Conservation (phyloP, 2,797 vertebrate genomes). For the Cyprinella venusta region DNA sequence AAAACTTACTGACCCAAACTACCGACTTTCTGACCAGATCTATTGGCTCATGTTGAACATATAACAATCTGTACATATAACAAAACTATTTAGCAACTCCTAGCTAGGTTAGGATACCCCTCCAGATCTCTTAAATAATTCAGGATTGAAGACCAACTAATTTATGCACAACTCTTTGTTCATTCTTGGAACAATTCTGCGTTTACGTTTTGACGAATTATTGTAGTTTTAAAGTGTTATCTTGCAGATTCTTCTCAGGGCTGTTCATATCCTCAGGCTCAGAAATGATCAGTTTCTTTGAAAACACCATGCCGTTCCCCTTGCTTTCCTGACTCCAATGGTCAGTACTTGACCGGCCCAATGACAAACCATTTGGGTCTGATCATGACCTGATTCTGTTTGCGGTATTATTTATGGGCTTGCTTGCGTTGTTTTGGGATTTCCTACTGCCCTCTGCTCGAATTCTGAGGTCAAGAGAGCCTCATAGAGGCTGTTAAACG, state of each 20-base stretch:
- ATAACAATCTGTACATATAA: neutral
- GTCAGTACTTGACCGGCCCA: neutral
- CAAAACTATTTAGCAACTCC: neutral
- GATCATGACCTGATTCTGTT: slow-evolving; percentile 26
- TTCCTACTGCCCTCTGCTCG: slow-evolving; percentile 13
- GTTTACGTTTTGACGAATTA: neutral
- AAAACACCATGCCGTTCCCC: too few relatives aligned
- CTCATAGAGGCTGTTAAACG: slow-evolving; percentile 20
- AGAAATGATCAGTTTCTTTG: neutral
- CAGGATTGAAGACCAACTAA: neutral
- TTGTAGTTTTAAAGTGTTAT: neutral
- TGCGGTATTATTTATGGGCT: slow-evolving; percentile 9
- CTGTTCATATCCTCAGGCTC: neutral
- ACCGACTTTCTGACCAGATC: neutral
- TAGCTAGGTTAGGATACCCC: slow-evolving; percentile 1
- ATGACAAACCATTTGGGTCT: neutral
- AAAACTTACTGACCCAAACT: neutral
- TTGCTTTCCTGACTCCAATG: neutral
- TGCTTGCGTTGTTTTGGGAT: slow-evolving; percentile 8
- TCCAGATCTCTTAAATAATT: neutral
- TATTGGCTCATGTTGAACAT: neutral
- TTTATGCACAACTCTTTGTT: slow-evolving; percentile 3
- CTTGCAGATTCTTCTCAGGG: neutral
- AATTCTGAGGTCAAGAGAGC: slow-evolving; percentile 5
- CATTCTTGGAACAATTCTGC: neutral